These are phyloP conservation scores for Chrysodeixis includens DNA, from an alignment of 2,888 invertebrate genomes.

Conservation along the genomic window DNA sequence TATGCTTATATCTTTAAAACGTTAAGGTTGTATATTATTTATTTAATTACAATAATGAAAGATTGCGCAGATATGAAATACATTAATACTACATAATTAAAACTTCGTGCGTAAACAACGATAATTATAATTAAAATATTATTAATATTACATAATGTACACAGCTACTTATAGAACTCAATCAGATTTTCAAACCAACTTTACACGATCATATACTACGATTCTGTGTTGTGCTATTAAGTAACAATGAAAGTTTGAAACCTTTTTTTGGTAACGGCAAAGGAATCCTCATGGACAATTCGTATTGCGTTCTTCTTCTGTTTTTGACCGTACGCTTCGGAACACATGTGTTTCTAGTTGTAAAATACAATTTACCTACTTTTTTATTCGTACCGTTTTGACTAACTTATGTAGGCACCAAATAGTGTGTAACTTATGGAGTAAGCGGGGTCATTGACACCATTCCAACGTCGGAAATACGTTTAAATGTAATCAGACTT, in stretches of 20 bases:
- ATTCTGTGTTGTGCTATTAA: too few relatives aligned
- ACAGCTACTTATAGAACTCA: too few relatives aligned
- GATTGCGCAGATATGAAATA: background rate
- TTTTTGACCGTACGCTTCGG: slow-evolving; percentile 24
- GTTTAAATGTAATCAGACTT: slow-evolving; percentile 35
- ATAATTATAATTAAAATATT: slow-evolving; percentile 24
- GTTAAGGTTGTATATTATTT: background rate
- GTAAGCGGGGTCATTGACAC: slow-evolving; percentile 72
- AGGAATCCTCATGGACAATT: too few relatives aligned
- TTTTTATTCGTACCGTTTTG: slow-evolving; percentile 53
- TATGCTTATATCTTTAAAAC: too few relatives aligned
- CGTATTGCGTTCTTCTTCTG: too few relatives aligned
- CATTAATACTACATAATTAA: background rate
- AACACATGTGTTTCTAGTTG: slow-evolving; percentile 46
- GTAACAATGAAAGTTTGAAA: too few relatives aligned
- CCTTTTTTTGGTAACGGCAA: too few relatives aligned
- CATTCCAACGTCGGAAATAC: slow-evolving; percentile 59
- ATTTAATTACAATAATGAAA: background rate
- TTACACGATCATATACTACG: too few relatives aligned
- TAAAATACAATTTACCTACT: slow-evolving; percentile 51
- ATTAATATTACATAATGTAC: background rate
- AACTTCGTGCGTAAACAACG: slow-evolving; percentile 21
- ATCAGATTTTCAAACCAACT: too few relatives aligned
- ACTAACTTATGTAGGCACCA: slow-evolving; percentile 58
- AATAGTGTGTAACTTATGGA: slow-evolving; percentile 71